These are phyloP conservation scores for Mesembrinibis cayennensis DNA, from an alignment of 2,113 vertebrate species.

Conservation along the genomic window DNA sequence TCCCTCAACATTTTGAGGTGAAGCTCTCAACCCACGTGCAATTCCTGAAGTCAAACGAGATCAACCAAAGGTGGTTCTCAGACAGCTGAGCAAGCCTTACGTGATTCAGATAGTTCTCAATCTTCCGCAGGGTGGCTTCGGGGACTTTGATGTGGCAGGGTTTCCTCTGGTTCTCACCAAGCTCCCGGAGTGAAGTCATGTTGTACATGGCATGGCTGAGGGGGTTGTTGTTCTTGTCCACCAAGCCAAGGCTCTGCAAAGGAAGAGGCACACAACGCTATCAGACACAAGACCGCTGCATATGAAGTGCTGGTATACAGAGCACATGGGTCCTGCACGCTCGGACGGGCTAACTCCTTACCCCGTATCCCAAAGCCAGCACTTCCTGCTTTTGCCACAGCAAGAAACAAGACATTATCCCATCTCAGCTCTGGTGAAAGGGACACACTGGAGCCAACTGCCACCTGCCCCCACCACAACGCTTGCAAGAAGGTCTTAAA, in stretches of 20 bases:
- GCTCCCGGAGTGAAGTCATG: slow-evolving; percentile 79
- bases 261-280: neutral
- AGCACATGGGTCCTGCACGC: rapidly evolving
- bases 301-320: rapidly evolving
- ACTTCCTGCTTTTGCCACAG: neutral
- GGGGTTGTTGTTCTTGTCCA: slow-evolving; percentile 89
- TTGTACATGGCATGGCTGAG: slow-evolving; percentile 93
- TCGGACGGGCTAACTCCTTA: rapidly evolving
- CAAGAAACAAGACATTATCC: neutral
- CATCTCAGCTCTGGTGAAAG: neutral
- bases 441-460: neutral
- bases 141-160: slow-evolving; percentile 86
- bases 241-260: slow-evolving; percentile 85
- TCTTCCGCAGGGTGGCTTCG: slow-evolving; percentile 76
- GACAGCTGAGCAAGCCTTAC: slow-evolving; percentile 65
- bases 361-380: neutral
- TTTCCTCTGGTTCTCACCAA: slow-evolving; percentile 81
- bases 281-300: neutral
- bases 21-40: neutral
- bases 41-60: neutral
- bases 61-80: neutral
- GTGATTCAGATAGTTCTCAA: slow-evolving; percentile 84
- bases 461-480: neutral
- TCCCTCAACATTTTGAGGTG: rapidly evolving
- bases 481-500: neutral